Evolutionary conservation across 2,113 vertebrate species (phyloP).

Genomic region (Synchiropus splendidus): DNA sequence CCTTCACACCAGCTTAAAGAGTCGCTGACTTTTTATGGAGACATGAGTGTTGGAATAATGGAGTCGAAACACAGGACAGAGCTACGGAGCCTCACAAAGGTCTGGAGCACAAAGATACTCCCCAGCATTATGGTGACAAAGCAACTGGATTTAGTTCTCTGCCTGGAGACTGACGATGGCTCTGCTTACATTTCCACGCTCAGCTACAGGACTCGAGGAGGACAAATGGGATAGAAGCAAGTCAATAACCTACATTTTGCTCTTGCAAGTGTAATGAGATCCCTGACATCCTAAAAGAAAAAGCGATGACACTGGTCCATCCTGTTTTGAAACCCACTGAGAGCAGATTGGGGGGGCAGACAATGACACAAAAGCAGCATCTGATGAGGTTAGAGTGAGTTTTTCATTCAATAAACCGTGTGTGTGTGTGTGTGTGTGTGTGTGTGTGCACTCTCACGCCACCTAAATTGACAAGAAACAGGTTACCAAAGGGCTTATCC

Average conservation of each 20-base stretch:
- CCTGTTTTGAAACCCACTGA: constrained; percentile 20
- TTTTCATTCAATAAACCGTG: constrained; percentile 12
- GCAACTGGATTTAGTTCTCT: constrained; percentile 20
- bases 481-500: constrained; percentile 17
- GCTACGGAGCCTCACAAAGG: no score
- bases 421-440: background rate
- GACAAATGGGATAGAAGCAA: constrained; percentile 1
- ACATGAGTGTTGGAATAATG: background rate
- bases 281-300: constrained; percentile 6
- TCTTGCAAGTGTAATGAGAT: background rate
- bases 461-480: constrained; percentile 18
- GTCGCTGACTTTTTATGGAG: no score
- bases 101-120: constrained; percentile 3
- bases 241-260: constrained; percentile 10
- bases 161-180: constrained; percentile 33
- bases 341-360: constrained; percentile 2
- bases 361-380: background rate
- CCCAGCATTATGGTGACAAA: constrained; percentile 19
- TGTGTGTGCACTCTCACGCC: constrained; percentile 8
- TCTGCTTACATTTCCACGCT: constrained; percentile 37
- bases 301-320: constrained; percentile 8
- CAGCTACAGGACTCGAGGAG: background rate
- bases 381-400: constrained; percentile 5
- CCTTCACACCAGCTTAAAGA: no score
- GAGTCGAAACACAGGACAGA: no score